These are phyloP conservation scores for Hycleus phaleratus DNA, from an alignment of 1,140 invertebrate genomes.

Conservation along the genomic window DNA sequence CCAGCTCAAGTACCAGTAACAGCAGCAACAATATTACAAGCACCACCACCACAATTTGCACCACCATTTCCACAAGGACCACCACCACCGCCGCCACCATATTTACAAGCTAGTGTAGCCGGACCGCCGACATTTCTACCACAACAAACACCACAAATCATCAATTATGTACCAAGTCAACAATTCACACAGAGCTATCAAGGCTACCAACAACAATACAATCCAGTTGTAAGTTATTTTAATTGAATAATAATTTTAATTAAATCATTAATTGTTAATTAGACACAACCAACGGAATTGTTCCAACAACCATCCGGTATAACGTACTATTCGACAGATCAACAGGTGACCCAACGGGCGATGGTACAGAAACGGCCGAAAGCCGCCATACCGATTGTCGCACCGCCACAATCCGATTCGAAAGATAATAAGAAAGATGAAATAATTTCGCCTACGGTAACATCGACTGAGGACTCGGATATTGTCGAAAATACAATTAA, in stretches of 20 bases:
- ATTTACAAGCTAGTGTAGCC: slow-evolving; percentile 23
- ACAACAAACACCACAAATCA: slow-evolving; percentile 29
- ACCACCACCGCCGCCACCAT: slow-evolving; percentile 28
- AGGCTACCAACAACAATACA: slow-evolving; percentile 37
- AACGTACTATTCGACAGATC: slow-evolving; percentile 40
- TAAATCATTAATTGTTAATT: slow-evolving; percentile 1
- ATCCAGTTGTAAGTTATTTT: slow-evolving; percentile 32
- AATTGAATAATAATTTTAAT: background rate
- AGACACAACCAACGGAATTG: slow-evolving; percentile 38
- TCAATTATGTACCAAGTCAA: slow-evolving; percentile 35
- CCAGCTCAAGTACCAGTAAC: slow-evolving; percentile 26
- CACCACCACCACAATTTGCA: slow-evolving; percentile 11
- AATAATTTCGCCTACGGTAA: too few species aligned
- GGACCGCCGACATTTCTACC: slow-evolving; percentile 22
- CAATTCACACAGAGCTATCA: slow-evolving; percentile 31
- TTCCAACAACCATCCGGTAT: slow-evolving; percentile 39
- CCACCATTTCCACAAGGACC: slow-evolving; percentile 21
- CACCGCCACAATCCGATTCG: slow-evolving; percentile 24
- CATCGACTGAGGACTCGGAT: background rate
- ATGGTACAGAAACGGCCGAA: slow-evolving; percentile 35
- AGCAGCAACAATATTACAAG: slow-evolving; percentile 23
- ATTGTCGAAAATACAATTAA: too few species aligned
- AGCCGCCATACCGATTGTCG: slow-evolving; percentile 39
- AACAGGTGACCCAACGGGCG: slow-evolving; percentile 33
- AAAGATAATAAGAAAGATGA: too few species aligned